phyloP scores from a whole-genome alignment of 1,140 invertebrate genomes.

The Apis dorsata region DNA sequence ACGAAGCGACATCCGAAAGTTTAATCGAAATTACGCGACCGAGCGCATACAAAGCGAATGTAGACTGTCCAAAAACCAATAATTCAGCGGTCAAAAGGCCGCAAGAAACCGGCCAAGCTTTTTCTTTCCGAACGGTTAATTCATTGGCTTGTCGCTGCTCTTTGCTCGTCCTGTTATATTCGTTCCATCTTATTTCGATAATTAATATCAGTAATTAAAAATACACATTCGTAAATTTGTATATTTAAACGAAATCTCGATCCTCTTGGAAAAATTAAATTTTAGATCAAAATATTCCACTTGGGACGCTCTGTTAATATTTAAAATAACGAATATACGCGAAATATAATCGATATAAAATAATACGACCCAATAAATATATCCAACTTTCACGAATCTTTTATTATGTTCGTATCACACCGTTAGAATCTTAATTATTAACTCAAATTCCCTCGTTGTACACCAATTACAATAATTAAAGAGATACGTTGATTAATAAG shows the following conservation, averaged over 20 bases:
- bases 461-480: too few relatives aligned
- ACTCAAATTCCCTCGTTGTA: not conserved
- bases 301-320: too few relatives aligned
- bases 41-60: conserved; percentile 20
- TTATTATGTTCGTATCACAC: not conserved
- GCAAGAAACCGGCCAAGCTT: not conserved
- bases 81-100: conserved; percentile 19
- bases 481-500: not conserved
- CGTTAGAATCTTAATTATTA: not conserved
- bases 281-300: too few relatives aligned
- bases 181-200: too few relatives aligned
- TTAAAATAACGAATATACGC: too few relatives aligned
- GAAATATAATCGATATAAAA: too few relatives aligned
- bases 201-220: too few relatives aligned
- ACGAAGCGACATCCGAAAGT: not conserved
- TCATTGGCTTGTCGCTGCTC: not conserved
- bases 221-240: not conserved
- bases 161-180: not conserved
- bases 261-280: too few relatives aligned
- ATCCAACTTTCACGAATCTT: too few relatives aligned
- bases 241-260: too few relatives aligned
- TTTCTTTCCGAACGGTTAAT: not conserved
- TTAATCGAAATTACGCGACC: conserved; percentile 34
- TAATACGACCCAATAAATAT: too few relatives aligned
- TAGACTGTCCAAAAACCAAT: conserved; percentile 13